phyloP scores from a whole-genome alignment of 2,113 vertebrate genomes.

The Colistium nudipinnis region DNA sequence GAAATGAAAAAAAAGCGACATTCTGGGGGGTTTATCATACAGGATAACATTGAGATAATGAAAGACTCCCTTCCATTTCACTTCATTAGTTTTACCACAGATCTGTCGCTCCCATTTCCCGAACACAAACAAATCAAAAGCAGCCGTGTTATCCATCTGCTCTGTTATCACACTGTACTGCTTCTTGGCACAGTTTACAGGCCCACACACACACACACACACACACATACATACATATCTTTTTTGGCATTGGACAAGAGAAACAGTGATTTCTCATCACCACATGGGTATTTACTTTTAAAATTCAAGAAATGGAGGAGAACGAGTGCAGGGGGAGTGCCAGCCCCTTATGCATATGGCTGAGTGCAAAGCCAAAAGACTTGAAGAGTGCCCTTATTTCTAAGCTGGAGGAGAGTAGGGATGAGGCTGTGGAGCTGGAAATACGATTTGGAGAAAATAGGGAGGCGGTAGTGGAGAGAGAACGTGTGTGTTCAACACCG shows the following conservation, averaged over 20 bases:
- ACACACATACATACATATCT: constrained; percentile 9
- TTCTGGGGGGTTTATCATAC: constrained; percentile 16
- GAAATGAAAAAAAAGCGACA: constrained; percentile 13
- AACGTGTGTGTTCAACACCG: too few relatives aligned
- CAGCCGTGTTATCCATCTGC: constrained; percentile 56
- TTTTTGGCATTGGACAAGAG: constrained; percentile 42
- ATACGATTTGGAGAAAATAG: neutral
- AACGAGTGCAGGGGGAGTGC: constrained; percentile 1
- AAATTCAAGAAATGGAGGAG: constrained; percentile 46
- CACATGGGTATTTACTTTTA: constrained; percentile 48
- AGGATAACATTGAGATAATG: constrained; percentile 51
- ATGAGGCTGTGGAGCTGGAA: neutral
- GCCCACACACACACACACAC: constrained; percentile 7
- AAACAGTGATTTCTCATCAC: constrained; percentile 41
- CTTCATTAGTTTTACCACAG: constrained; percentile 58
- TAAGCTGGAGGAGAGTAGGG: constrained; percentile 3
- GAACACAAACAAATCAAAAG: constrained; percentile 60
- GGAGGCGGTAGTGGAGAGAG: neutral
- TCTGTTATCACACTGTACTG: constrained; percentile 54
- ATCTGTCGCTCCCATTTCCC: constrained; percentile 45
- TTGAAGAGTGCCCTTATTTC: constrained; percentile 31
- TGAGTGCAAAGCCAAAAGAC: constrained; percentile 17
- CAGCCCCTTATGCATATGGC: constrained; percentile 23
- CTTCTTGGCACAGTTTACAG: constrained; percentile 36
- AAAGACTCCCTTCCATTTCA: constrained; percentile 58